These are phyloP conservation scores for Benthosema pterotum DNA, from an alignment of 2,797 vertebrate species.

Conservation along the genomic window DNA sequence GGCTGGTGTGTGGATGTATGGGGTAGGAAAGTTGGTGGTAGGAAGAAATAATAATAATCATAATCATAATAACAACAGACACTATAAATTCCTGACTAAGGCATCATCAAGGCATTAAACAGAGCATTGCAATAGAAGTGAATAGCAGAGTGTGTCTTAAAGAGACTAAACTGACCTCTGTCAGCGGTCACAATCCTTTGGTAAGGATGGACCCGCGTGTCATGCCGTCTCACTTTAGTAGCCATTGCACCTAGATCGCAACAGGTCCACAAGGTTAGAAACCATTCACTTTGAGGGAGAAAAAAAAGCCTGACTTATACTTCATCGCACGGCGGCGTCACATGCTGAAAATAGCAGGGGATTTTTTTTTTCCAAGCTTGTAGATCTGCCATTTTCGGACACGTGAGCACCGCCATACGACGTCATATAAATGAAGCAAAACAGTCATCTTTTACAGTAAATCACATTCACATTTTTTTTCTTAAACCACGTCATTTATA, in stretches of 20 bases:
- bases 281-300: slow-evolving; percentile 78
- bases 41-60: slow-evolving; percentile 31
- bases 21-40: slow-evolving; percentile 40
- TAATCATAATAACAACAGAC: slow-evolving; percentile 36
- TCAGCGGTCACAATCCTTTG: slow-evolving; percentile 99
- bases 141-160: slow-evolving; percentile 72
- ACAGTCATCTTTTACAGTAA: slow-evolving; percentile 82
- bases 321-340: too few species aligned
- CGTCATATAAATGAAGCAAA: slow-evolving; percentile 18
- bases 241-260: slow-evolving; percentile 99
- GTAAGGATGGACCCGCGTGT: slow-evolving; percentile 99
- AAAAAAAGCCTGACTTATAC: slow-evolving; percentile 57
- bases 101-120: slow-evolving; percentile 76
- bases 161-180: slow-evolving; percentile 99
- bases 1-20: slow-evolving; percentile 64
- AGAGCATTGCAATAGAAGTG: slow-evolving; percentile 70
- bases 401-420: too few species aligned
- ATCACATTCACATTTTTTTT: slow-evolving; percentile 70
- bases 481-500: slow-evolving; percentile 59
- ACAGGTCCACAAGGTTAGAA: slow-evolving; percentile 98
- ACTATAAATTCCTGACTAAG: slow-evolving; percentile 69
- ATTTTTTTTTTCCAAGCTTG: too few species aligned
- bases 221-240: slow-evolving; percentile 99
- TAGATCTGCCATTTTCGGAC: too few species aligned
- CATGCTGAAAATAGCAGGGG: too few species aligned